Evolutionary conservation across 2,113 vertebrate genomes (phyloP).

Genomic region (Pangasianodon hypophthalmus): DNA sequence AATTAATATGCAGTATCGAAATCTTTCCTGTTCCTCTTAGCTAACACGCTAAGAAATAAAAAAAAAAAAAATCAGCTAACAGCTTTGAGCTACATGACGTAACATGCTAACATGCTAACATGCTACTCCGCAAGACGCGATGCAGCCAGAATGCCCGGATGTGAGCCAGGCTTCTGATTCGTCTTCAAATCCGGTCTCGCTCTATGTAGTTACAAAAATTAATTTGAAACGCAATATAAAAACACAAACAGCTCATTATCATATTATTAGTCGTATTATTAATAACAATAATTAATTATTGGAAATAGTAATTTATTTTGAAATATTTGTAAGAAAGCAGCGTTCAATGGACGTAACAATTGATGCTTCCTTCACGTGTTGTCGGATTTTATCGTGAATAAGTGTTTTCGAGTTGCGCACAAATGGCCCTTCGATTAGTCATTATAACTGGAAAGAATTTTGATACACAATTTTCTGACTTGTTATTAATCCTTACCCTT

Average conservation of each 20-base stretch:
- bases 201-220: background rate
- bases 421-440: background rate
- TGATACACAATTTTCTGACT: background rate
- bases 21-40: background rate
- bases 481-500: background rate
- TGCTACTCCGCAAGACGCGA: background rate
- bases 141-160: background rate
- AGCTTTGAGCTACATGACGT: background rate
- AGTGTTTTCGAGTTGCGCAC: background rate
- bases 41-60: background rate
- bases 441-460: background rate
- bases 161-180: background rate
- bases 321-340: background rate
- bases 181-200: background rate
- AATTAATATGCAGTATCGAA: background rate
- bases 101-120: background rate
- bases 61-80: background rate
- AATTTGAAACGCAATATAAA: background rate
- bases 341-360: background rate
- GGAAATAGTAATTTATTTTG: background rate
- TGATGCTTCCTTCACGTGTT: conserved; percentile 5
- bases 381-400: background rate
- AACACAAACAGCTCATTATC: background rate
- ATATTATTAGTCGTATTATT: background rate
- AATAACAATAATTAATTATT: background rate